Percentiles rank a stretch among this genome's conserved stretches.
Conservation (phyloP, 2,797 vertebrate genomes). For the Oophaga sylvatica region DNA sequence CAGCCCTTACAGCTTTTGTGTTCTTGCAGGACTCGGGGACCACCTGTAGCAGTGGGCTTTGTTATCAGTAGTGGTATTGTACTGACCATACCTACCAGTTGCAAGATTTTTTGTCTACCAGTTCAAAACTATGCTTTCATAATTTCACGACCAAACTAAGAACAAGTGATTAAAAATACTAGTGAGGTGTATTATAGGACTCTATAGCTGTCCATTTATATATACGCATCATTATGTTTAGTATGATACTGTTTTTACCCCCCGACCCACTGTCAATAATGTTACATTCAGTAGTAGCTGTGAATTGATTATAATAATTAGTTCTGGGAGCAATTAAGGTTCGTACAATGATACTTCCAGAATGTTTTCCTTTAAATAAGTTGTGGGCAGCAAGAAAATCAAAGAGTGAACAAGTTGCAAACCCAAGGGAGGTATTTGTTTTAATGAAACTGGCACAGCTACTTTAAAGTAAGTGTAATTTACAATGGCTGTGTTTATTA, state of each 20-base stretch:
- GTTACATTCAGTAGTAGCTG: background rate
- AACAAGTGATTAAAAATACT: background rate
- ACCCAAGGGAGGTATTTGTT: slow-evolving; percentile 62
- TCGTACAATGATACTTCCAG: background rate
- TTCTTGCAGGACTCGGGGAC: too few relatives aligned
- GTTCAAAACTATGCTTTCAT: background rate
- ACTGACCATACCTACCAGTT: background rate
- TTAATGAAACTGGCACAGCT: slow-evolving; percentile 56
- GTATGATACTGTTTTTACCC: background rate
- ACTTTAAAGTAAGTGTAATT: slow-evolving; percentile 67
- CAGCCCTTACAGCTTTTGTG: too few relatives aligned
- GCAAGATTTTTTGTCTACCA: background rate
- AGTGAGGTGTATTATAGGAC: background rate
- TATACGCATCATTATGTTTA: background rate
- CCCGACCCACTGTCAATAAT: background rate
- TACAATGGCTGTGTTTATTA: slow-evolving; percentile 73
- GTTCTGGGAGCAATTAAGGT: background rate
- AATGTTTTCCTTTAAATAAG: slow-evolving; percentile 38
- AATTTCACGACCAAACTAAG: background rate
- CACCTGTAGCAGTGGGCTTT: too few relatives aligned
- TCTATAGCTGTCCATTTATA: background rate
- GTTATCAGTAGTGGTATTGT: background rate
- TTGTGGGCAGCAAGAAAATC: slow-evolving; percentile 40
- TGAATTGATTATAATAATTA: slow-evolving; percentile 17
- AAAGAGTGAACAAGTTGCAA: slow-evolving; percentile 57